phyloP scores from a whole-genome alignment of 1,140 invertebrate species.

The Schmidtea mediterranea region DNA sequence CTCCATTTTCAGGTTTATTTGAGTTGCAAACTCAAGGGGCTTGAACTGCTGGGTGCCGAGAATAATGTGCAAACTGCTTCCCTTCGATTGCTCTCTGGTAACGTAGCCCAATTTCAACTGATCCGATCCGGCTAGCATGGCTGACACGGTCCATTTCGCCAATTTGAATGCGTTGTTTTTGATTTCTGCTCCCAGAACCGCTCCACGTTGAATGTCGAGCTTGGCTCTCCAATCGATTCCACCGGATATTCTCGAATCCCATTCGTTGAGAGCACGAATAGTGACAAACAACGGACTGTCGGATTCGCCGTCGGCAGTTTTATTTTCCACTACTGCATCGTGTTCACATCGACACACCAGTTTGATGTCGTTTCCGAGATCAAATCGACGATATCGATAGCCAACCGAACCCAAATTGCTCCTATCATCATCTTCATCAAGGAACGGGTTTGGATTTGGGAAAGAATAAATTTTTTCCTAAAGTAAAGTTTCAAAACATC shows the following conservation, averaged over 20 bases:
- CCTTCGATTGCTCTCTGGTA: too few species aligned
- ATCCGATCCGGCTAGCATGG: slow-evolving; percentile 75
- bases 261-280: slow-evolving; percentile 92
- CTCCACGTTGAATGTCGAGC: slow-evolving; percentile 77
- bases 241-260: slow-evolving; percentile 77
- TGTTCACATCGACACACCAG: slow-evolving; percentile 78
- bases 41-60: slow-evolving; percentile 93
- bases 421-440: slow-evolving; percentile 45
- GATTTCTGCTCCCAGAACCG: slow-evolving; percentile 84
- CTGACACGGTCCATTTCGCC: slow-evolving; percentile 82
- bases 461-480: slow-evolving; percentile 64
- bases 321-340: slow-evolving; percentile 67
- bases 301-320: slow-evolving; percentile 61
- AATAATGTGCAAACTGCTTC: slow-evolving; percentile 83
- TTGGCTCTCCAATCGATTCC: slow-evolving; percentile 94
- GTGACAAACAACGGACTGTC: slow-evolving; percentile 72
- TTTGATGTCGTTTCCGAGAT: slow-evolving; percentile 67
- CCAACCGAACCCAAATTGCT: slow-evolving; percentile 67
- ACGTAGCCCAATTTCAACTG: slow-evolving; percentile 73
- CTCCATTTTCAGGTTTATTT: slow-evolving; percentile 97
- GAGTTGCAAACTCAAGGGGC: slow-evolving; percentile 83
- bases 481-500: too few species aligned
- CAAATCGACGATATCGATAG: slow-evolving; percentile 85
- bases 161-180: slow-evolving; percentile 90
- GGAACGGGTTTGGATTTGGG: slow-evolving; percentile 68